Evolutionary conservation across 2,113 vertebrate species (phyloP), one percentile per base, ranked within the genome.

Genomic region (Ameiurus melas): DNA sequence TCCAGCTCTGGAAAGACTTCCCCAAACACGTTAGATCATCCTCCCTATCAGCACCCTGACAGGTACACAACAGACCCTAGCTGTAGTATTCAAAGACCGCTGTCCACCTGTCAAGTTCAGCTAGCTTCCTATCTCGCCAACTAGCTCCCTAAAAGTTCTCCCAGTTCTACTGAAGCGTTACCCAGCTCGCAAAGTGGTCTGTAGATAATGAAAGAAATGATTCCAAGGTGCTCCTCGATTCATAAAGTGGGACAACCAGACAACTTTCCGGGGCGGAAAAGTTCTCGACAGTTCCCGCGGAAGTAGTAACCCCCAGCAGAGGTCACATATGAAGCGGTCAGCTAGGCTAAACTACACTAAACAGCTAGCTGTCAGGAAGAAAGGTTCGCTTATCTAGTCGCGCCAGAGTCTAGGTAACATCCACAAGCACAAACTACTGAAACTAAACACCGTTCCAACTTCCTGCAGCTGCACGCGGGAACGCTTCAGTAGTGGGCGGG

Each of bases 41-140:
- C 6, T 25, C 47, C 8, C 17, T 22, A 33, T 13, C 39, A 27
- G 10, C 30, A 13, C 53, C 30, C 14, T 57, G 9, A n/a, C 53
- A 60, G 17, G 43, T 86, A 8, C 19, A 43, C 5, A 33, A 47
- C 19, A 30, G 33, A 51, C 51, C 4, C 57, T 43, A 51, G 27
- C 17, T 64, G 25, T 20, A 16, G 53, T 79, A 86, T 86, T 79
- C 80, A 66, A 80, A 78, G 39, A 66, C 85, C 64, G 71, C 13
- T 58, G 55, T 1, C 84, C 33, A 60, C 55, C 70, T 86, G 73
- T 78, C 85, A 78, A 78, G 71, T 22, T 39, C 10, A 33, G 36
- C 25, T 64, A 27, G 25, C 7, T 8, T 66, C 13, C 25, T 43
- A 84, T 39, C 53, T 85, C 36, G 51, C 33, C 12, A 84, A 17